Evolutionary conservation across 2,113 vertebrate species (phyloP).

Genomic region (Coryphaenoides rupestris): DNA sequence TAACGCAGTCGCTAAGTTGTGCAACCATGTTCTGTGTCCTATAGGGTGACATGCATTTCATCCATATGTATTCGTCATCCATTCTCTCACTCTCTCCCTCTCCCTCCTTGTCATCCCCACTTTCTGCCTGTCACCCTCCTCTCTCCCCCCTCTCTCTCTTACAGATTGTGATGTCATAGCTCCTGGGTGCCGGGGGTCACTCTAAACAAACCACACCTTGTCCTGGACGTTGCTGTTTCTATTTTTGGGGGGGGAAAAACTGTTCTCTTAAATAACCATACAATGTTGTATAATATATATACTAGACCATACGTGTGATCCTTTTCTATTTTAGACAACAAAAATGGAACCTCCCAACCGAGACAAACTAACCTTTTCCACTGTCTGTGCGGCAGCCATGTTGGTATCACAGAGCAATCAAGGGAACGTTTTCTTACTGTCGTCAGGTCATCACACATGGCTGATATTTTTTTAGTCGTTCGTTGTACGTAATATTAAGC

Average conservation of each 20-base stretch:
- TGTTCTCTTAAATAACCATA: constrained; percentile 70
- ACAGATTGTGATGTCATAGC: constrained; percentile 93
- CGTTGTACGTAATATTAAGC: too few relatives aligned
- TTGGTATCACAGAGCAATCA: constrained; percentile 59
- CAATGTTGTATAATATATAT: constrained; percentile 37
- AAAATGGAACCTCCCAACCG: constrained; percentile 13
- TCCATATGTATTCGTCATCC: constrained; percentile 63
- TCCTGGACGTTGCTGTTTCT: constrained; percentile 67
- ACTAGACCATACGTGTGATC: constrained; percentile 63
- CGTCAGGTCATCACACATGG: constrained; percentile 33
- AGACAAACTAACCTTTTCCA: constrained; percentile 41
- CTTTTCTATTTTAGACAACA: constrained; percentile 58
- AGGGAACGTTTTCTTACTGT: constrained; percentile 55
- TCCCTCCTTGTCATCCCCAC: constrained; percentile 34
- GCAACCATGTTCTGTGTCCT: constrained; percentile 44
- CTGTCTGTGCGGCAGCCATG: constrained; percentile 67
- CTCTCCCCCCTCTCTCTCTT: constrained; percentile 65
- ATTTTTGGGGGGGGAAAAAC: constrained; percentile 65
- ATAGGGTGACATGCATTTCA: constrained; percentile 57
- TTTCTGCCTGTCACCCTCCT: constrained; percentile 58
- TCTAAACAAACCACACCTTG: constrained; percentile 64
- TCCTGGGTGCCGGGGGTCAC: constrained; percentile 87
- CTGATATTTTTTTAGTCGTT: too few relatives aligned
- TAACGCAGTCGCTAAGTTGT: constrained; percentile 23
- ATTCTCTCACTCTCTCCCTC: constrained; percentile 60